Conservation (phyloP, 2,113 vertebrate species). For the Eulemur rufifrons region DNA sequence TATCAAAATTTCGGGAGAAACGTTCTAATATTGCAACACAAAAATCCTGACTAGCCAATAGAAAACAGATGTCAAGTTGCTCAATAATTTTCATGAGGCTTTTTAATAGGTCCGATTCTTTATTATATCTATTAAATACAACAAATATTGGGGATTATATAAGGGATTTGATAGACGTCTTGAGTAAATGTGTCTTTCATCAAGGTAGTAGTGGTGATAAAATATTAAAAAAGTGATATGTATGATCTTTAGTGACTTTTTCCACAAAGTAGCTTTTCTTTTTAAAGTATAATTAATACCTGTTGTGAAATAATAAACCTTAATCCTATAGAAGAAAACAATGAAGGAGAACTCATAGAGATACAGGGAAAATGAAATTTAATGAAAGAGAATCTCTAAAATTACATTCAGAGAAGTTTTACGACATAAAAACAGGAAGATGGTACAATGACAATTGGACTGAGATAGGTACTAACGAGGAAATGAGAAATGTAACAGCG, state of each 20-base stretch:
- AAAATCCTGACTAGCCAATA: background rate
- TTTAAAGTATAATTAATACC: background rate
- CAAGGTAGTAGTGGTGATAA: background rate
- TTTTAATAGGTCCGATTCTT: background rate
- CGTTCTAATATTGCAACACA: background rate
- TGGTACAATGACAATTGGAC: background rate
- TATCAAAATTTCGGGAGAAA: slow-evolving; percentile 5
- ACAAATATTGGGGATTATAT: background rate
- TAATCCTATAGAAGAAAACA: background rate
- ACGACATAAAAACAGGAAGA: background rate
- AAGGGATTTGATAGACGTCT: background rate
- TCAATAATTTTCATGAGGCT: background rate
- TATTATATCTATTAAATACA: background rate
- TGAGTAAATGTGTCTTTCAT: background rate
- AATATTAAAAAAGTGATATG: background rate
- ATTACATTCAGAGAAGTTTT: background rate
- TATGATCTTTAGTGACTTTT: background rate
- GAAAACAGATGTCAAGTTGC: background rate
- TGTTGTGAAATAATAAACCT: slow-evolving; percentile 6
- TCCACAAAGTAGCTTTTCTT: background rate
- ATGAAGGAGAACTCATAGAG: background rate
- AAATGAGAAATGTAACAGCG: background rate
- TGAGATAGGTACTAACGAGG: background rate
- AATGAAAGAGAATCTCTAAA: background rate
- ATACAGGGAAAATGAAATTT: background rate